Conservation (phyloP, 2,888 invertebrate species). For the Aradus depressus region DNA sequence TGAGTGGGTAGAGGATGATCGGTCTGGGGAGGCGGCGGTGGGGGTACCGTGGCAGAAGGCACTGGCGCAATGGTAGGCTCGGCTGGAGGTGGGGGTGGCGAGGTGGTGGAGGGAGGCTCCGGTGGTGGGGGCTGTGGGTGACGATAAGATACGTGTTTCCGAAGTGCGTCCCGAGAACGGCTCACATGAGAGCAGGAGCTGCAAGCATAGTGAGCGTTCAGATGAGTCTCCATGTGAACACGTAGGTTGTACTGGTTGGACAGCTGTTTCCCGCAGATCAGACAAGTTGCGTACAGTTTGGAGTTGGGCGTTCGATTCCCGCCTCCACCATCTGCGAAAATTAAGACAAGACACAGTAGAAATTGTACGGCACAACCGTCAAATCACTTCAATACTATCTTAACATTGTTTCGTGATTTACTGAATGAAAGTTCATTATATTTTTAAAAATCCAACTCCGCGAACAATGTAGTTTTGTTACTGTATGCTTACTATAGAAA, state of each 20-base stretch:
- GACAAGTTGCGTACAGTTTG: constrained; percentile 58
- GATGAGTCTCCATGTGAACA: constrained; percentile 84
- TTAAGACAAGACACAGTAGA: too few relatives aligned
- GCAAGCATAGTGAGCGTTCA: constrained; percentile 77
- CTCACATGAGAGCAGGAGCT: constrained; percentile 79
- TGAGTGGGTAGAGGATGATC: constrained; percentile 6
- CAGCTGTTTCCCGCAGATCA: constrained; percentile 74
- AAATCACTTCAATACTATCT: too few relatives aligned
- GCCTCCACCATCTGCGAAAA: constrained; percentile 16
- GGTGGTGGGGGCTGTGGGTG: constrained; percentile 41
- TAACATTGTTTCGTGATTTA: too few relatives aligned
- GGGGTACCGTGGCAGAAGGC: not conserved
- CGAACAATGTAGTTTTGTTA: too few relatives aligned
- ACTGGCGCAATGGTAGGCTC: too few relatives aligned
- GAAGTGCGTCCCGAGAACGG: constrained; percentile 70
- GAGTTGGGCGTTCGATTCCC: constrained; percentile 23
- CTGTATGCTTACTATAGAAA: too few relatives aligned
- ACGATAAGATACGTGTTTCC: constrained; percentile 80
- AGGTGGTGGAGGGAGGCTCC: not conserved
- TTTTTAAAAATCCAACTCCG: too few relatives aligned
- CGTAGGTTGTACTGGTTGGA: constrained; percentile 84
- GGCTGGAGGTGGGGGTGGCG: not conserved
- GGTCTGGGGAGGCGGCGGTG: not conserved
- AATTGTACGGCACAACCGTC: too few relatives aligned
- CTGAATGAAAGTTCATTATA: too few relatives aligned